Evolutionary conservation across 1,140 invertebrate species (phyloP).

Genomic region (Choristoneura fumiferana): DNA sequence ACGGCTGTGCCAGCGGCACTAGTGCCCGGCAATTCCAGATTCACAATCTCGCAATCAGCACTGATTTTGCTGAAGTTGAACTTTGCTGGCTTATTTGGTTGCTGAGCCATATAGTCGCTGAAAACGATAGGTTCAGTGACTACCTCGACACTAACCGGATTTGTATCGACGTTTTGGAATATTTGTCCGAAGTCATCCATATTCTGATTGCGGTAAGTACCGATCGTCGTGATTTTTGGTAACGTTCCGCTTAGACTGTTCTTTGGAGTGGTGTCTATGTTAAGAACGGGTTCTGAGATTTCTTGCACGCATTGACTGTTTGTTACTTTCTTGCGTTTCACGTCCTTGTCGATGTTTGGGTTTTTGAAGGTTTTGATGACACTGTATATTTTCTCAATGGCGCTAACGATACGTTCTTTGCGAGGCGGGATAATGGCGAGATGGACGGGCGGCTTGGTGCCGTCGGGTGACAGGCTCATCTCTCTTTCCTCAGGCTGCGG

Average conservation of each 20-base stretch:
- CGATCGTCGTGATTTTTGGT: not conserved
- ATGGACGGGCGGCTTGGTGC: conserved; percentile 28
- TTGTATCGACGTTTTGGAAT: not conserved
- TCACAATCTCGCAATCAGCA: not conserved
- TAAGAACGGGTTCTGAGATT: not conserved
- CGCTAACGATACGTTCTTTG: conserved; percentile 70
- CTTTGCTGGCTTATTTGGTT: not conserved
- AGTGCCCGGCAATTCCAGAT: not conserved
- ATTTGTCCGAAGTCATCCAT: conserved; percentile 3
- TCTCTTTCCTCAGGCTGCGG: conserved; percentile 31
- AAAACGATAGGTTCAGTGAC: not conserved
- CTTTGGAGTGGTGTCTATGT: not conserved
- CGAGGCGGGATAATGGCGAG: conserved; percentile 76
- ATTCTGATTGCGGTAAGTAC: not conserved
- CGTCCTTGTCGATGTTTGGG: not conserved
- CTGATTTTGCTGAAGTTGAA: not conserved
- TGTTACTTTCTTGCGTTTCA: not conserved
- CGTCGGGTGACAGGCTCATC: conserved; percentile 20
- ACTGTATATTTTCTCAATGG: conserved; percentile 73
- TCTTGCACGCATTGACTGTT: not conserved
- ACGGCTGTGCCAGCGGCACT: not conserved
- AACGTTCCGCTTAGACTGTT: not conserved
- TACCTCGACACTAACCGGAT: not conserved
- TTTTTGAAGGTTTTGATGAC: conserved; percentile 33
- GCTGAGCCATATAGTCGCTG: not conserved